These are phyloP conservation scores for Mormoops blainvillei DNA, from an alignment of 2,113 vertebrate genomes.

Conservation along the genomic window DNA sequence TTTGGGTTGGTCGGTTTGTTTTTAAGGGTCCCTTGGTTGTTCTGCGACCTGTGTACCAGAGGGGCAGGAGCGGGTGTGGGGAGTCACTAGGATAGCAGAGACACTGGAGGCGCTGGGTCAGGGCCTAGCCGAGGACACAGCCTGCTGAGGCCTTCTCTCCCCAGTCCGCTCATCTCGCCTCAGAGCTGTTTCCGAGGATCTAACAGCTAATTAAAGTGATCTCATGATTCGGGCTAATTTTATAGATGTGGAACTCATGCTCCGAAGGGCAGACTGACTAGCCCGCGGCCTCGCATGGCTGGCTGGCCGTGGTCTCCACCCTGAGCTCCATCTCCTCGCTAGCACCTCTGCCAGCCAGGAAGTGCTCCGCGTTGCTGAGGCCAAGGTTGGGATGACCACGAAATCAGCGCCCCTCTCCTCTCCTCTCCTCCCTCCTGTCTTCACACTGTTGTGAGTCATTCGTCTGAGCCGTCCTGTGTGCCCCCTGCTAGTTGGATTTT, in stretches of 20 bases:
- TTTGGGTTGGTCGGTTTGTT: background rate
- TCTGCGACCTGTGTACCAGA: background rate
- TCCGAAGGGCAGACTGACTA: background rate
- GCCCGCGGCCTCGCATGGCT: fast-evolving
- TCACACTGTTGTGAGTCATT: background rate
- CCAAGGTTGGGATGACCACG: background rate
- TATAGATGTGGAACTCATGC: background rate
- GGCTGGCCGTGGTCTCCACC: background rate
- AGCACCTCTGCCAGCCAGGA: background rate
- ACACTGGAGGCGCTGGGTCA: background rate
- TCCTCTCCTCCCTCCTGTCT: background rate
- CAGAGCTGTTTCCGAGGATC: background rate
- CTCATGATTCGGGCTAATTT: background rate
- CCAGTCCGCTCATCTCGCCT: background rate
- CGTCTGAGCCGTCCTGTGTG: background rate
- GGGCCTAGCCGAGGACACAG: background rate
- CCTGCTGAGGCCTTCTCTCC: background rate
- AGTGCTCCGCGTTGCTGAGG: background rate
- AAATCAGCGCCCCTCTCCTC: too few relatives aligned
- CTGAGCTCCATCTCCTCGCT: fast-evolving
- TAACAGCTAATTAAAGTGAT: background rate
- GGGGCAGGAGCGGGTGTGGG: background rate
- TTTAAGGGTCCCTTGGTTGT: background rate
- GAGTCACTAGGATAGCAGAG: background rate
- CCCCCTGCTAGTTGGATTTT: background rate